Evolutionary conservation across 2,797 vertebrate genomes (phyloP), one percentile per base, ranked within the genome.

Genomic region (Argya squamiceps): DNA sequence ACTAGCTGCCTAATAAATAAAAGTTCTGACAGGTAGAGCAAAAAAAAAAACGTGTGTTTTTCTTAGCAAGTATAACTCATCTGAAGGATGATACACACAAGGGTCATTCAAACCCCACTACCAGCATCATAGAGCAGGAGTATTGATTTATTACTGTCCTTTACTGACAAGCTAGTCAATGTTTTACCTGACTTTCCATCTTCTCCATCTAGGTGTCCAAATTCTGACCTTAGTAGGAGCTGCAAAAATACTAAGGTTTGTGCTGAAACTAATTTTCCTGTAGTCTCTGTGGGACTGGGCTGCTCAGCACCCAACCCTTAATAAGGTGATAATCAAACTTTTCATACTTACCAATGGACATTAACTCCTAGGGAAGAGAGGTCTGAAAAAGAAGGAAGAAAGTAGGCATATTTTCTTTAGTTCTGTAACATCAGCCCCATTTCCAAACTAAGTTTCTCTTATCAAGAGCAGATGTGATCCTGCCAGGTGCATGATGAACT

Each of bases 381-480:
- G 11, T 41, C 15, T 69, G 21, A 23, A 68, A 27, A 58, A 71
- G 46, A 91, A 64, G 17, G 17, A 81, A 78, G 10, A 4, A 13
- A 5, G 3, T 43, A 36, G 4, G 5, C 4, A 24, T 8, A 5
- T 39, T 60, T 49, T n/a, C 17, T 59, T 52, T 47, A 27, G 12
- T 58, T 55, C 29, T 55, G 29, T 41, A 55, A 30, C 27, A n/a
- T 71, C 27, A 92, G 16, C 6, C 6, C 5, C 36, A 30, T 44
- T 21, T 59, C 27, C 32, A n/a, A 23, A 59, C 6, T 24, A 26
- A 90, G 37, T 3, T 71, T 76, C 24, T 26, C 21, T 1, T 11
- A 9, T 2, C 14, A 19, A 39, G 3, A 23, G 19, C 2, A 49
- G 62, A 24, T 1, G 1, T 0, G 0, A 26, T 23, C 39, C 29